phyloP scores from a whole-genome alignment of 1,140 invertebrate species.

The Sitobion miscanthi region DNA sequence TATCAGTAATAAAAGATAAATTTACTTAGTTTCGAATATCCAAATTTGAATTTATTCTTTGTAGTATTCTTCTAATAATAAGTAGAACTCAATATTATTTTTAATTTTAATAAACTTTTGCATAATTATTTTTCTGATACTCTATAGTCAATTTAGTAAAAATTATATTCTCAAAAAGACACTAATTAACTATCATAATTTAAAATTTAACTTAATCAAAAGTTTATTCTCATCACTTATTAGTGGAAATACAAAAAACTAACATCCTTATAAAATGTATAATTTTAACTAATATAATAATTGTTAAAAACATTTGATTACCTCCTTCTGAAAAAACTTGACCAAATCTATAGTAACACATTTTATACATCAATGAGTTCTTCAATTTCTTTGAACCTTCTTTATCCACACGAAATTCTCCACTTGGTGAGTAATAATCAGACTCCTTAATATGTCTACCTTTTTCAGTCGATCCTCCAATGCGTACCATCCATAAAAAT shows the following conservation, averaged over 20 bases:
- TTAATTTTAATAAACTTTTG: background rate
- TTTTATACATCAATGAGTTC: constrained; percentile 96
- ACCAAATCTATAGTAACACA: constrained; percentile 95
- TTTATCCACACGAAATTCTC: constrained; percentile 92
- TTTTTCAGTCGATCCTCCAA: constrained; percentile 93
- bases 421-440: constrained; percentile 93
- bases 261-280: background rate
- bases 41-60: background rate
- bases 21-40: background rate
- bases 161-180: background rate
- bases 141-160: background rate
- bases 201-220: background rate
- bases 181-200: background rate
- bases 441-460: constrained; percentile 94
- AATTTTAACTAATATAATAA: background rate
- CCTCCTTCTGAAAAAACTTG: constrained; percentile 94
- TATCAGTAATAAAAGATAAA: background rate
- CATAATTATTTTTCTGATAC: background rate
- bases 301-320: constrained; percentile 61
- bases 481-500: constrained; percentile 99
- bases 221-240: background rate
- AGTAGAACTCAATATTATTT: background rate
- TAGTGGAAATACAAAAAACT: background rate
- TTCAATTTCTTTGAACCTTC: constrained; percentile 85
- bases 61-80: background rate